phyloP scores from a whole-genome alignment of 2,797 vertebrate genomes.

The Cynopterus sphinx region DNA sequence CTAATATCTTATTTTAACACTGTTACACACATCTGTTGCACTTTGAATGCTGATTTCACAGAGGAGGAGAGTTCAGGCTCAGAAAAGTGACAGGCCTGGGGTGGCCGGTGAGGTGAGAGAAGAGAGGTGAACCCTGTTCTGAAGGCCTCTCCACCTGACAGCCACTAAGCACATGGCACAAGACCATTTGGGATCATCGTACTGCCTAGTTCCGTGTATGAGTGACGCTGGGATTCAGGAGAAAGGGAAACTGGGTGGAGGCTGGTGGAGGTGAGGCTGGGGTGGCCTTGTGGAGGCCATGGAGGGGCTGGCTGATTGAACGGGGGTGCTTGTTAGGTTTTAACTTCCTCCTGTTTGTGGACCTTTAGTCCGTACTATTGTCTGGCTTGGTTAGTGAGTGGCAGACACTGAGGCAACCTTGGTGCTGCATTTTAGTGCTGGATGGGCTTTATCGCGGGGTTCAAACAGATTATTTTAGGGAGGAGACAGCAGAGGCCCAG shows the following conservation, averaged over 20 bases:
- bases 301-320: neutral
- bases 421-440: neutral
- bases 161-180: neutral
- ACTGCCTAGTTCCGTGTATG: neutral
- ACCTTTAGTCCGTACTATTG: neutral
- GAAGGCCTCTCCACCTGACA: neutral
- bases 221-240: neutral
- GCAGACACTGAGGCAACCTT: neutral
- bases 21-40: neutral
- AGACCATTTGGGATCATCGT: neutral
- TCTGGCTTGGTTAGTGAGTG: neutral
- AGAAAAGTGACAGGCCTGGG: neutral
- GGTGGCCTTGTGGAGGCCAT: neutral
- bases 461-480: slow-evolving; percentile 11
- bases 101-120: neutral
- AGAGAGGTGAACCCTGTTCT: neutral
- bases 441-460: neutral
- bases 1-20: neutral
- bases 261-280: neutral
- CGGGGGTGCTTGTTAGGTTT: neutral
- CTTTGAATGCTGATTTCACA: neutral
- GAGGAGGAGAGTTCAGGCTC: neutral
- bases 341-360: neutral
- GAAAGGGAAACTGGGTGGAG: neutral
- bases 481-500: neutral